Conservation (phyloP, 2,113 vertebrate species). For the Cairina moschata region DNA sequence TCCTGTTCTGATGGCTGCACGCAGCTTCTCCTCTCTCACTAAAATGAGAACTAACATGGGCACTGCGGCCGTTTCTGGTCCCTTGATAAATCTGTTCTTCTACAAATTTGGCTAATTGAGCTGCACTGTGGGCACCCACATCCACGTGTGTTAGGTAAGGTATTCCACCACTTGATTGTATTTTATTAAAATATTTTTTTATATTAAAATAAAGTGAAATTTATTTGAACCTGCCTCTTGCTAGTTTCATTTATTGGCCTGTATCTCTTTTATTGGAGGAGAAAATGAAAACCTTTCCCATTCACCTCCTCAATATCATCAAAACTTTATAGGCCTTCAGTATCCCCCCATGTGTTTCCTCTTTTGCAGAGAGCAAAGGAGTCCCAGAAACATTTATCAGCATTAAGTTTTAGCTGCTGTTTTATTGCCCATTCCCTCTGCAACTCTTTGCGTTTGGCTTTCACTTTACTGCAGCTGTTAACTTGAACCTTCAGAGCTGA, state of each 20-base stretch:
- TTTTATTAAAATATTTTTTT: neutral
- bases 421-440: neutral
- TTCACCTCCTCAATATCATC: neutral
- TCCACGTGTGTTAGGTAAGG: neutral
- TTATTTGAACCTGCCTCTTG: neutral
- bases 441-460: neutral
- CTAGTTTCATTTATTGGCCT: neutral
- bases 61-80: neutral
- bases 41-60: neutral
- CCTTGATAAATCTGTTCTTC: neutral
- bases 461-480: neutral
- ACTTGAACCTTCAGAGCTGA: neutral
- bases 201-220: neutral
- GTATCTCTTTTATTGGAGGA: neutral
- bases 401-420: neutral
- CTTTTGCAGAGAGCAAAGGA: neutral
- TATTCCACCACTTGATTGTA: neutral
- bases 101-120: neutral
- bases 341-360: neutral
- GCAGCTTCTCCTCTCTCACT: neutral
- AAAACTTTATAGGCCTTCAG: neutral
- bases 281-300: neutral
- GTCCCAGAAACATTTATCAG: neutral
- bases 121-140: neutral
- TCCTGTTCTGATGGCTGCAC: neutral